Evolutionary conservation across 2,888 invertebrate genomes (phyloP).

Genomic region (Drosophila birchii): DNA sequence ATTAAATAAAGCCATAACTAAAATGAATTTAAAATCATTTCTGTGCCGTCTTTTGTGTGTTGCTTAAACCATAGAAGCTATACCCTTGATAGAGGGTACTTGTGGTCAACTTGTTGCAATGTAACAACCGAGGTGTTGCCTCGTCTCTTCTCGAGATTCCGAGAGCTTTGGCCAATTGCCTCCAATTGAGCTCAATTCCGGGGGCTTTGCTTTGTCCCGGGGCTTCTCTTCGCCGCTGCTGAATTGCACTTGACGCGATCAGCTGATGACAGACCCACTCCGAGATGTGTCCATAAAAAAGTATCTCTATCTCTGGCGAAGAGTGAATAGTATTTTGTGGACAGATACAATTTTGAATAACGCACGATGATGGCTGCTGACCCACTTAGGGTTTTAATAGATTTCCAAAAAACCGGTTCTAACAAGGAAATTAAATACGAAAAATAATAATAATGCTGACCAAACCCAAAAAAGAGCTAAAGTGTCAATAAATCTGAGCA

Average conservation of each 20-base stretch:
- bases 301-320: constrained; percentile 15
- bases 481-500: constrained; percentile 62
- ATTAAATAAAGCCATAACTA: constrained; percentile 4
- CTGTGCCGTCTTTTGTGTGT: background rate
- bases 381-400: constrained; percentile 48
- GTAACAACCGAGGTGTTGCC: constrained; percentile 7
- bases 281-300: constrained; percentile 25
- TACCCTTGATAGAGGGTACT: constrained; percentile 33
- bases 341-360: constrained; percentile 27
- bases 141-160: background rate
- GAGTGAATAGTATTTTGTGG: constrained; percentile 46
- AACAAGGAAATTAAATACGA: constrained; percentile 43
- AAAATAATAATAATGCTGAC: constrained; percentile 19
- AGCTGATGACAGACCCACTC: constrained; percentile 53
- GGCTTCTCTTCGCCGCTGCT: constrained; percentile 29
- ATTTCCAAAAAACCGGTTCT: constrained; percentile 41
- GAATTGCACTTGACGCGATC: constrained; percentile 77
- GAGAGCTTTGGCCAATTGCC: constrained; percentile 64
- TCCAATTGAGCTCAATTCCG: constrained; percentile 80
- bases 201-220: constrained; percentile 24
- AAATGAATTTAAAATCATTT: background rate
- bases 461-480: constrained; percentile 57
- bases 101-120: constrained; percentile 3
- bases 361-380: constrained; percentile 30
- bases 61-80: background rate